Evolutionary conservation across 2,113 vertebrate species (phyloP).

Genomic region (Chloropsis hardwickii): DNA sequence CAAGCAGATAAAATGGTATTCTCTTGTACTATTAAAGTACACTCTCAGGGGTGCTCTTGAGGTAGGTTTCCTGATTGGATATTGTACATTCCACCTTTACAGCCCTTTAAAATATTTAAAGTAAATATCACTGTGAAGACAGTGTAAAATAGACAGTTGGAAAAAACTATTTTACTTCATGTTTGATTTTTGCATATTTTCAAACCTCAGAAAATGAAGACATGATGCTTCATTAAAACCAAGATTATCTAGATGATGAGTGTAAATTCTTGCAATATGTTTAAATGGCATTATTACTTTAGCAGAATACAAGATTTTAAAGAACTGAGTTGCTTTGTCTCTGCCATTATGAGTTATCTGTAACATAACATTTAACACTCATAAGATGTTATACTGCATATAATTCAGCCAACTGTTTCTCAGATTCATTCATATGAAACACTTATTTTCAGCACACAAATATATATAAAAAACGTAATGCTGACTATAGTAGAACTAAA

Average conservation of each 20-base stretch:
- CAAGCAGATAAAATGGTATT: background rate
- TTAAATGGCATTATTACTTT: background rate
- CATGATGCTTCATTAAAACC: slow-evolving; percentile 6
- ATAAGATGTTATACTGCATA: background rate
- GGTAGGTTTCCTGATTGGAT: background rate
- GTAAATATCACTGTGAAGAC: background rate
- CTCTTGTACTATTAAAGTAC: background rate
- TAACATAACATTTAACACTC: background rate
- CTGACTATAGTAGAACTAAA: background rate
- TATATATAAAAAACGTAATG: background rate
- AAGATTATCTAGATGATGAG: background rate
- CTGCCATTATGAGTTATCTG: background rate
- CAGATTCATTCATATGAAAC: background rate
- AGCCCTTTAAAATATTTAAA: background rate
- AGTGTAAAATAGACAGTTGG: background rate
- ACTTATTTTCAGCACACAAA: background rate
- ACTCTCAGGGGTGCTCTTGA: background rate
- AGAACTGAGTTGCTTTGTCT: background rate
- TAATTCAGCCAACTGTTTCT: background rate
- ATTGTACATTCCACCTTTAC: background rate
- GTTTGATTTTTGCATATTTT: slow-evolving; percentile 8
- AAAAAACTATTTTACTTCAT: background rate
- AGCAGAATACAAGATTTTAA: background rate
- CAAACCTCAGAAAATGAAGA: background rate
- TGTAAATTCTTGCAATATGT: background rate